A percentile compares a stretch with the other conserved stretches of the same genome.
These are phyloP conservation scores for Cerceris ruficornis DNA, from an alignment of 2,888 invertebrate genomes.

Conservation along the genomic window DNA sequence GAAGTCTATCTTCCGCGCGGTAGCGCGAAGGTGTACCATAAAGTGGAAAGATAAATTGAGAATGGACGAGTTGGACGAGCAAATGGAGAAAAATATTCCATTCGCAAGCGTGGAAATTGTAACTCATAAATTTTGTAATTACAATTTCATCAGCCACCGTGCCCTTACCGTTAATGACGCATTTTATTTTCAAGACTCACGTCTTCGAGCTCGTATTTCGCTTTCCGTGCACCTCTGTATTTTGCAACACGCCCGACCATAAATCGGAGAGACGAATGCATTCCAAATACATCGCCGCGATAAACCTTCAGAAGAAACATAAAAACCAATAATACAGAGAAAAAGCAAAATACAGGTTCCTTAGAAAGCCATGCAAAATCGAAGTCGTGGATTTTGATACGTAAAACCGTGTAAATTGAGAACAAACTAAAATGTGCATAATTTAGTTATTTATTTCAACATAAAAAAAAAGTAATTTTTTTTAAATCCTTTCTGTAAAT, in stretches of 20 bases:
- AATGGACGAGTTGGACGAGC: constrained; percentile 10
- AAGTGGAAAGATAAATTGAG: constrained; percentile 13
- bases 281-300: not conserved
- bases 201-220: not conserved
- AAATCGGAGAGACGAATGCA: not conserved
- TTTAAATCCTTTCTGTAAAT: no score
- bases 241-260: not conserved
- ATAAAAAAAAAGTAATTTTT: no score
- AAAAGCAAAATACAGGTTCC: no score
- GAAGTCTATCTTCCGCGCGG: constrained; percentile 7
- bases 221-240: not conserved
- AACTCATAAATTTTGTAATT: not conserved
- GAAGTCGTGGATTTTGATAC: no score
- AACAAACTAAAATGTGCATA: no score
- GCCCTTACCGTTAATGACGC: not conserved
- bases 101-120: not conserved
- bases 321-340: no score
- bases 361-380: no score
- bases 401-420: no score
- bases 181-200: not conserved
- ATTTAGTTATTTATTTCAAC: no score
- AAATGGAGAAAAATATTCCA: not conserved
- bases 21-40: not conserved
- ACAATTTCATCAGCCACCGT: not conserved
- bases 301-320: no score